Base-by-base conservation (phyloP, 2,113 vertebrate genomes). In the Aptenodytes patagonicus region DNA sequence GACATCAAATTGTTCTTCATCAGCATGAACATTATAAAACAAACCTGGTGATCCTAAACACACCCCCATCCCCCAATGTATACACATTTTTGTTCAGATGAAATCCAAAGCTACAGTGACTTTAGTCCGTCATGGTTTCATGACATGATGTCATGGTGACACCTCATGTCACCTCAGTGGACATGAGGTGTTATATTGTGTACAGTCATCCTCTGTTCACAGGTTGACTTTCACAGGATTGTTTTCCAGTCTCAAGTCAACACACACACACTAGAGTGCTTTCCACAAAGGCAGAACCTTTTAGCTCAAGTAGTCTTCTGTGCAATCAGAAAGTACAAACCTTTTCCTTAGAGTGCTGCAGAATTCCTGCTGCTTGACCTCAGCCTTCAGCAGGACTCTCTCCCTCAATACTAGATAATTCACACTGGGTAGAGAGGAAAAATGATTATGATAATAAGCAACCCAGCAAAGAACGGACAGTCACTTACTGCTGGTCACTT, bases 41-140 rank as follows among this genome's bases (percentile, higher is more conserved):
- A 84, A 60, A 58, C 29, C 13, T 10, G 22, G 38, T 32, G 10
- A 84, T 60, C 16, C 24, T n/a, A 54, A 68, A 84, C 10, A 80
- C 12, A 4, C 3, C 4, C 5, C 15, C 4, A 10, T 18, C 21
- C 7, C 17, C 8, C 40, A 90, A 4, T 1, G 6, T 9, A 80
- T 11, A 68, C 13, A 49, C 1, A 8, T 52, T 51, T 73, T 65
- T 57, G 7, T 78, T 90, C 36, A 85, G 34, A n/a, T 28, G 13
- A 46, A 15, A 78, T 16, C 17, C 38, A 72, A 64, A 68, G 28
- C 47, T 84, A 36, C 4, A 49, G 58, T 60, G 54, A 34, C 40
- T 83, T 57, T 7, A 82, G 26, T 34, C 38, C 44, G 20, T 29
- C n/a, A 51, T 0, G 13, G 7, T 42, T 42, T 42, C 42, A 42